Base-by-base conservation (phyloP, 2,113 vertebrate genomes). In the Oreotrochilus melanogaster region DNA sequence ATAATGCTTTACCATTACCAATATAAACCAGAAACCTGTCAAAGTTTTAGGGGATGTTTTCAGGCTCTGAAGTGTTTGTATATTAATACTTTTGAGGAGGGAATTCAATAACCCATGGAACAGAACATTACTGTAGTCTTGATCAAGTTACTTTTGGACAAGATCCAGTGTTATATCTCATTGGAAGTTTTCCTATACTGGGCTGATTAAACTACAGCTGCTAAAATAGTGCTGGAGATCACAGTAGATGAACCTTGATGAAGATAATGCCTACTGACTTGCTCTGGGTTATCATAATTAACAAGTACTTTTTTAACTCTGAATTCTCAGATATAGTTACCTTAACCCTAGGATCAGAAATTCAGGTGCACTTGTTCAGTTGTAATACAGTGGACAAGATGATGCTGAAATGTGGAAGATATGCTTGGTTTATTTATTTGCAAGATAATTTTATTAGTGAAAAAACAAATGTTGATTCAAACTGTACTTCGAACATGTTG, bases 201-300 rank as follows among this genome's bases (percentile, higher is more conserved):
- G 74, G 19, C 35, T 89, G 78, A 75, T 92, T 65, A 88, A 93
- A 82, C 45, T 2, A 4, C 15, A 18, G 48, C 39, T 78, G 80
- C 73, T 45, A 2, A 90, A 92, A 75, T 91, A 69, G 74, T 27
- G 22, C 57, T 45, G 50, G 84, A 62, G 61, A 75, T 89, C 18
- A 23, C 39, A 33, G 50, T 66, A 73, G 71, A 42, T 80, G 78
- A 90, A 78, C 69, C 56, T 79, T 62, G 73, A 39, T 64, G 88
- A 65, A 89, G 76, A 71, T 92, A 72, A 57, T 60, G 91, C 75
- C 82, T 71, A 45, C 79, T 86, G 56, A 80, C 64, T 95, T 86
- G 43, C 86, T 92, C 51, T 87, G 80, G 51, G n/a, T 87, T 93
- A 57, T 75, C 53, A 16, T 78, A 67, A 74, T 89, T 30, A 61